Conservation (phyloP, 2,888 invertebrate genomes). For the Gastracanthus pulcherrimus region DNA sequence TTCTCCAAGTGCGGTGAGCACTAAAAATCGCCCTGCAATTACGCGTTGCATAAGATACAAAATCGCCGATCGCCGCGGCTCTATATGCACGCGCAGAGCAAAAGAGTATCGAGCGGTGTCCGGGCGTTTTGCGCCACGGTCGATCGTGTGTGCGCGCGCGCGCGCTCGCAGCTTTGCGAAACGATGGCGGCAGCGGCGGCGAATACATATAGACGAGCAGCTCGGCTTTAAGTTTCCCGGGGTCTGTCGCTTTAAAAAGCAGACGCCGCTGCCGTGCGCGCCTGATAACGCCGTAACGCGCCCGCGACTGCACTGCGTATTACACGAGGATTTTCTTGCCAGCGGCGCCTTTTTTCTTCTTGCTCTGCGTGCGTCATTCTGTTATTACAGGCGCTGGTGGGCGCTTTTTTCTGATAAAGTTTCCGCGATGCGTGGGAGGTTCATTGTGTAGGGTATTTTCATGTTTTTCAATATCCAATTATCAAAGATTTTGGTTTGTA, state of each 20-base stretch:
- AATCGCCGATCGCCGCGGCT: background rate
- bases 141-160: background rate
- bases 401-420: too few relatives aligned
- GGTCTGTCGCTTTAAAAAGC: conserved; percentile 1
- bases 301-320: too few relatives aligned
- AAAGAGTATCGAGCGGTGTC: background rate
- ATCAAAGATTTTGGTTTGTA: too few relatives aligned
- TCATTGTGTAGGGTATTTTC: too few relatives aligned
- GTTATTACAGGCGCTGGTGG: too few relatives aligned
- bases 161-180: background rate
- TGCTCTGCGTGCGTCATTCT: too few relatives aligned
- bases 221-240: conserved; percentile 15
- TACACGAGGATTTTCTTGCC: too few relatives aligned
- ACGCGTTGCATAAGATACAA: background rate
- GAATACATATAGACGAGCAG: background rate
- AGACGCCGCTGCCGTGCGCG: background rate
- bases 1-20: background rate
- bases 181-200: background rate
- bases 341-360: too few relatives aligned
- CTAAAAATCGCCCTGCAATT: background rate
- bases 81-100: background rate
- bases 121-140: background rate
- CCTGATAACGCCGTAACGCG: background rate
- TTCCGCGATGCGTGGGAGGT: too few relatives aligned
- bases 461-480: too few relatives aligned